Base-by-base conservation (phyloP, 2,797 vertebrate species). In the Tokudaia muenninki region DNA sequence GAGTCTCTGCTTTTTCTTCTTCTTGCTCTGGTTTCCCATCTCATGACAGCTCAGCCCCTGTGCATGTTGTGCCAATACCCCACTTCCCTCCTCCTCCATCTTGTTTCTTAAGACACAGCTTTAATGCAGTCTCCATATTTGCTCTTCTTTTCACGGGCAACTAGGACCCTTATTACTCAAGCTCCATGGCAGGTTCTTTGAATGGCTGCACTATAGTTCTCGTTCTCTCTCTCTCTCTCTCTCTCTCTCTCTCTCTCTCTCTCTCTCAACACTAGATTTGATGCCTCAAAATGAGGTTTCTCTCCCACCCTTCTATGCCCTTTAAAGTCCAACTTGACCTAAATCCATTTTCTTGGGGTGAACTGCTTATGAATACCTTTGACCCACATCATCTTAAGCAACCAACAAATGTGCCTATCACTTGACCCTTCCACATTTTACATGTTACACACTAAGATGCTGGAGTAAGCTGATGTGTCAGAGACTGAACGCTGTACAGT, bases 281-380 rank as follows among this genome's bases (percentile, higher is more conserved):
- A 26, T 0, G 13, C 47, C 17, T n/a, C 19, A 34, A 31, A 26
- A 19, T 4, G 5, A 41, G 24, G 11, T 0, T 0, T 81, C 29
- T 14, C 5, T 10, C 61, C 11, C 26, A 19, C 10, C 75, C 10
- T 2, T 57, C 47, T 86, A 52, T 55, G 26, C 0, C 13, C 5
- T 37, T 29, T 9, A 24, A 26, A 80, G 34, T 22, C 37, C 34
- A 52, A 26, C 14, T 0, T 7, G 6, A 61, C 17, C 1, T 1
- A 19, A 78, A 5, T 50, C 21, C 59, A 79, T 89, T 75, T 75
- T 31, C 29, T 59, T 44, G 26, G 14, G 1, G 70, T 75, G 3
- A 63, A 65, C 44, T 50, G 22, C 37, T 77, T 59, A 77, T 2
- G 5, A 63, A 37, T 17, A 50, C 21, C 3, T 5, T 63, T 78